Evolutionary conservation across 2,797 vertebrate species (phyloP).

Genomic region (Iguana delicatissima): DNA sequence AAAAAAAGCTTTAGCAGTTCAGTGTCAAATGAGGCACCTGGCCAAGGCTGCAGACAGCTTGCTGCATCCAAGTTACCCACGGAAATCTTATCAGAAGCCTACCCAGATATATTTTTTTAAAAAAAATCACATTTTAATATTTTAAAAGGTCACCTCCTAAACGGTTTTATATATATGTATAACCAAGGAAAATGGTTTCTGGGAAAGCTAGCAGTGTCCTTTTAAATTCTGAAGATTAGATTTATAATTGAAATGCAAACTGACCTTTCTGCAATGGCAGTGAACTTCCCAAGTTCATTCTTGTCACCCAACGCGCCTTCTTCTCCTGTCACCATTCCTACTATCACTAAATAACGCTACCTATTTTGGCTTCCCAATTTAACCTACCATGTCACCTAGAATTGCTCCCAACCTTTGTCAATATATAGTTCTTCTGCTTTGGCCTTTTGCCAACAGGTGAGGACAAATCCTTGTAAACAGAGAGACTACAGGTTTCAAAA

Average conservation of each 20-base stretch:
- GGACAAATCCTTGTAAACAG: neutral
- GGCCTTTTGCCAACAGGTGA: neutral
- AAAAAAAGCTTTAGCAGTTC: too few species aligned
- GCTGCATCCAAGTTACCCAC: neutral
- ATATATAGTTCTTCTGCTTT: too few species aligned
- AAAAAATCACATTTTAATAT: neutral
- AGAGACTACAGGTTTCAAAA: neutral
- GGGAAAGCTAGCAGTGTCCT: slow-evolving; percentile 35
- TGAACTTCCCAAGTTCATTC: slow-evolving; percentile 50
- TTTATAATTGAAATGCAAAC: slow-evolving; percentile 71
- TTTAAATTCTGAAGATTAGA: slow-evolving; percentile 58
- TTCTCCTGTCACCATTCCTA: slow-evolving; percentile 9
- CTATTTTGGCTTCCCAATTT: neutral
- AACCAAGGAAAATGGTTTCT: slow-evolving; percentile 33
- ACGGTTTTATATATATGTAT: neutral
- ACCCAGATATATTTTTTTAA: neutral
- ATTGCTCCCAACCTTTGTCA: neutral
- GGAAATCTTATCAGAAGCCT: neutral
- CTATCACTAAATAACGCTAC: slow-evolving; percentile 31
- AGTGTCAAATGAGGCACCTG: too few species aligned
- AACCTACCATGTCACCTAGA: neutral
- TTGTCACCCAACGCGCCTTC: neutral
- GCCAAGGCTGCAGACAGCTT: neutral
- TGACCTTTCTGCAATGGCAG: slow-evolving; percentile 70
- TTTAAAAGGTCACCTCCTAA: neutral